Percentiles rank a stretch among this genome's conserved stretches.
phyloP scores from a whole-genome alignment of 1,140 invertebrate species.

The Helicorthomorpha holstii region DNA sequence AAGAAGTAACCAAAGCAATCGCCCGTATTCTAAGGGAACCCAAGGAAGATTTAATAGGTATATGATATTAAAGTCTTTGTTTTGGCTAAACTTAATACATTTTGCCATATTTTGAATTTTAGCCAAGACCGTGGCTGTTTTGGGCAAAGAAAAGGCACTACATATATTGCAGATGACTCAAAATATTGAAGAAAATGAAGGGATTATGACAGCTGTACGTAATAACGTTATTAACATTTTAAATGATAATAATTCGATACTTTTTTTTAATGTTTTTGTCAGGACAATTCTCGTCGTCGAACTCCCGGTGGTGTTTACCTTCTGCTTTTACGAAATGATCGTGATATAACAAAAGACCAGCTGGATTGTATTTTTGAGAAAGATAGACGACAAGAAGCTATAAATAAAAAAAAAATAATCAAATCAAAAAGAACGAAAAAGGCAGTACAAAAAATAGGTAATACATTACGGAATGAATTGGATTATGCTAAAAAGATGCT shows the following conservation, averaged over 20 bases:
- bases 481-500: too few species aligned
- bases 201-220: neutral
- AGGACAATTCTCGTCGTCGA: neutral
- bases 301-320: neutral
- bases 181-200: neutral
- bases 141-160: neutral
- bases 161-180: neutral
- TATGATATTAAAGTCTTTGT: neutral
- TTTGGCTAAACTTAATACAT: neutral
- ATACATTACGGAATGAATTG: too few species aligned
- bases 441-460: too few species aligned
- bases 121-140: neutral
- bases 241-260: neutral
- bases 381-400: neutral
- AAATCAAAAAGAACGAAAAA: neutral
- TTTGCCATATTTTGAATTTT: neutral
- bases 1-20: neutral
- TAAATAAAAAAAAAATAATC: neutral
- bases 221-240: neutral
- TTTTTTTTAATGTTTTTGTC: neutral
- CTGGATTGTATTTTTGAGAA: neutral
- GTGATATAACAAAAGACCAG: neutral
- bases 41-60: neutral
- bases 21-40: neutral
- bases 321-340: neutral